Conservation (phyloP, 2,888 invertebrate genomes). For the Tillus elongatus region DNA sequence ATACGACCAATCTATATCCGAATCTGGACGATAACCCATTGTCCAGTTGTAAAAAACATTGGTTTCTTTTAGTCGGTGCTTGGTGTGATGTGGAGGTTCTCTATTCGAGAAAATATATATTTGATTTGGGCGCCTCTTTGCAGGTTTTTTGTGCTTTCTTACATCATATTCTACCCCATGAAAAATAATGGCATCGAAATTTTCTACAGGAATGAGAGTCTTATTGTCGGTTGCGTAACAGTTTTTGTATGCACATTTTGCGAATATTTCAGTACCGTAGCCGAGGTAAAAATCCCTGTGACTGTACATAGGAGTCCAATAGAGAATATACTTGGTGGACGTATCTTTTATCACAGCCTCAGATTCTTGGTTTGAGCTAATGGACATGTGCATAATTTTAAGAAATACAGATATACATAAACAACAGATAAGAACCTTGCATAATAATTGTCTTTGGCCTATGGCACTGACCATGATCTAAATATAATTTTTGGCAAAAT, state of each 20-base stretch:
- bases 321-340: no score
- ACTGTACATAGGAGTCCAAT: slow-evolving; percentile 26
- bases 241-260: slow-evolving; percentile 36
- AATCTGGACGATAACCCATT: slow-evolving; percentile 47
- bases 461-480: no score
- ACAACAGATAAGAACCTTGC: slow-evolving; percentile 5
- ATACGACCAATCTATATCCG: slow-evolving; percentile 39
- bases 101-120: slow-evolving; percentile 45
- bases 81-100: slow-evolving; percentile 39
- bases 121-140: slow-evolving; percentile 37
- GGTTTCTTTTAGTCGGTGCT: slow-evolving; percentile 22
- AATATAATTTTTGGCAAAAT: no score
- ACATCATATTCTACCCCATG: slow-evolving; percentile 39
- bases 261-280: slow-evolving; percentile 22
- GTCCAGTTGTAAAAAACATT: slow-evolving; percentile 48
- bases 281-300: slow-evolving; percentile 22
- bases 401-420: slow-evolving; percentile 9
- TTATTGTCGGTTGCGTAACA: slow-evolving; percentile 43
- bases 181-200: slow-evolving; percentile 48
- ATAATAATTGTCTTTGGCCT: no score
- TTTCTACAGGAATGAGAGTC: slow-evolving; percentile 32
- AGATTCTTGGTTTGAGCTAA: no score
- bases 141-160: slow-evolving; percentile 29
- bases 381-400: no score
- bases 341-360: no score